phyloP scores from a whole-genome alignment of 2,888 invertebrate genomes.

The Dasysyrphus albostriatus region DNA sequence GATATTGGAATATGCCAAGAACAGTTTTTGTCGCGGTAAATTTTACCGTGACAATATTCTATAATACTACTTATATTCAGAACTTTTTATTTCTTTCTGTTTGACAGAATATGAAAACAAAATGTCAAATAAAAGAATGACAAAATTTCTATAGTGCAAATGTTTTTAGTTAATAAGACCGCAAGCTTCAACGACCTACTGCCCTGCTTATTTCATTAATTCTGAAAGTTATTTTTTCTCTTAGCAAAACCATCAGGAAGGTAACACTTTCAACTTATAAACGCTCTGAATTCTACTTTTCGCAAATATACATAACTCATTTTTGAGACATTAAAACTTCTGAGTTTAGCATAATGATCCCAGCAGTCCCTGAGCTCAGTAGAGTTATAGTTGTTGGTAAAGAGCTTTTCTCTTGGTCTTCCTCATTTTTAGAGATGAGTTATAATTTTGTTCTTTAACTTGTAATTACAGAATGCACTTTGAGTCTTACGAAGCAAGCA shows the following conservation, averaged over 20 bases:
- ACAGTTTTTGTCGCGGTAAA: no score
- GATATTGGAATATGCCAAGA: no score
- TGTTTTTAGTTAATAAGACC: neutral
- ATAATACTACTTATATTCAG: no score
- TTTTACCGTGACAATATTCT: no score
- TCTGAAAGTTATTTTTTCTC: neutral
- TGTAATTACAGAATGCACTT: slow-evolving; percentile 60
- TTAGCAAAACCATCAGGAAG: neutral
- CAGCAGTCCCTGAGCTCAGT: slow-evolving; percentile 1
- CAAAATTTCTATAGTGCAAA: neutral
- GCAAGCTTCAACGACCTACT: neutral
- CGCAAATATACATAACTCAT: slow-evolving; percentile 21
- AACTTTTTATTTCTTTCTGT: no score
- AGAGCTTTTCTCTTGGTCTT: slow-evolving; percentile 29
- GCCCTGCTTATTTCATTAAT: neutral
- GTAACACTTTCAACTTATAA: slow-evolving; percentile 15
- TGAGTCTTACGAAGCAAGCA: neutral
- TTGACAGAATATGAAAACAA: no score
- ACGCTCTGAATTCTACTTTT: slow-evolving; percentile 8
- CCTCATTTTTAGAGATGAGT: slow-evolving; percentile 46
- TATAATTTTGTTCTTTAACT: slow-evolving; percentile 47
- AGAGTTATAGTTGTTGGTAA: slow-evolving; percentile 7
- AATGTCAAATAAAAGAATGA: no score
- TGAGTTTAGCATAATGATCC: slow-evolving; percentile 34
- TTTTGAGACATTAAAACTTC: slow-evolving; percentile 36